Base-by-base conservation (phyloP, 2,888 invertebrate genomes). In the Sinodicranocentrus sp. region DNA sequence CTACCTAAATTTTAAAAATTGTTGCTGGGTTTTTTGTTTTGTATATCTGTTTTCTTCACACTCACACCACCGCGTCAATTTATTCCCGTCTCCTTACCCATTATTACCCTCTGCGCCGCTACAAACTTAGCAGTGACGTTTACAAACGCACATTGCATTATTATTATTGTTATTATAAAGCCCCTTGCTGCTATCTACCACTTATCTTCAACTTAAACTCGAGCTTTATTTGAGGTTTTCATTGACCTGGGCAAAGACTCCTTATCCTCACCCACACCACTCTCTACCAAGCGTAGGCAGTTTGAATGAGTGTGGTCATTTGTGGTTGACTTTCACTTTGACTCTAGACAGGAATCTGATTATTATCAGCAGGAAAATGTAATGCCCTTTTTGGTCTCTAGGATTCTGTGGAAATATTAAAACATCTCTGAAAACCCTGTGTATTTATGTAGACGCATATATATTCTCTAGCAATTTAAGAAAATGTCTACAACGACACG, bases 241-340 rank as follows among this genome's bases (percentile, higher is more conserved):
- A 79, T 79, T 71, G 79, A 79, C 79, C 79, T 52, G 71, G 54
- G 43, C 48, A 39, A 67, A 57, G 61, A 61, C 44, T 48, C 59
- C 63, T 39, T 68, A 59, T 59, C 68, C 59, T 77, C 26, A 17
- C 77, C 43, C 19, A 17, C 10, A 6, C 33, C 33, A 33, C 33
- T 10, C 33, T 33, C 5, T 3, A 33, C 5, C 3, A 33, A 21
- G 28, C 43, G 63, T 65, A 67, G 54, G 5, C 54, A 43, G 68
- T 70, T 68, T 43, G 43, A 77, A 68, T 77, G 77, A 77, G 57
- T 48, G 77, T 68, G 77, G 68, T 70, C 77, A 77, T 77, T 77
- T 77, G 77, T 21, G 77, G 77, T 70, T 77, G 68, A 70, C 76
- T 76, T 76, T 76, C 44, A 19, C 61, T 73, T 54, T 73, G 72